These are phyloP conservation scores for Apodemia hepburni DNA, from an alignment of 2,888 invertebrate species.

Conservation along the genomic window DNA sequence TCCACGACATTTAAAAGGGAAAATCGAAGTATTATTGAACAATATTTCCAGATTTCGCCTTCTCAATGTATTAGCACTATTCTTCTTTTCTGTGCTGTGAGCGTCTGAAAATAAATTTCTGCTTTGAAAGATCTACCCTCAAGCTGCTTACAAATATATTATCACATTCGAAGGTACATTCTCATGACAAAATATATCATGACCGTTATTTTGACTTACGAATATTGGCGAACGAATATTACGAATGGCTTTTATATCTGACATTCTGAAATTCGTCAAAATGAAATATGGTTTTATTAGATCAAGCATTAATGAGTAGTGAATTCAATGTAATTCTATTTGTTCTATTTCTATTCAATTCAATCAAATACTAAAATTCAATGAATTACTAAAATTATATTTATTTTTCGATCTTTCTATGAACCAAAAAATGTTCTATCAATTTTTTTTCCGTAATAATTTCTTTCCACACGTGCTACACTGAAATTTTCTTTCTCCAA, in stretches of 20 bases:
- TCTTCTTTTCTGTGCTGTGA: slow-evolving; percentile 41
- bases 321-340: not conserved
- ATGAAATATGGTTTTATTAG: too few species aligned
- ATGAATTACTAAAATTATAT: too few species aligned
- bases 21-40: slow-evolving; percentile 63
- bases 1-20: slow-evolving; percentile 66
- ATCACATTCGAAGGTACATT: not conserved
- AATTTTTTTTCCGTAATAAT: slow-evolving; percentile 82
- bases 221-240: too few species aligned
- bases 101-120: slow-evolving; percentile 43
- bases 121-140: slow-evolving; percentile 27
- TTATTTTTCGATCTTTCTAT: too few species aligned
- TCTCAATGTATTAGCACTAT: slow-evolving; percentile 41
- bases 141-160: not conserved
- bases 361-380: too few species aligned
- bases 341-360: too few species aligned
- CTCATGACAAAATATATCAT: not conserved
- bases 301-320: not conserved
- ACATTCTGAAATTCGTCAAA: too few species aligned
- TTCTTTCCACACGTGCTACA: slow-evolving; percentile 82
- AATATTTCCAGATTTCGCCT: slow-evolving; percentile 54
- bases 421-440: slow-evolving; percentile 69
- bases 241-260: too few species aligned
- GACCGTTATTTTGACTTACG: too few species aligned
- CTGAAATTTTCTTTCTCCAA: slow-evolving; percentile 77